phyloP scores from a whole-genome alignment of 2,888 invertebrate species.

The Spodoptera picta region DNA sequence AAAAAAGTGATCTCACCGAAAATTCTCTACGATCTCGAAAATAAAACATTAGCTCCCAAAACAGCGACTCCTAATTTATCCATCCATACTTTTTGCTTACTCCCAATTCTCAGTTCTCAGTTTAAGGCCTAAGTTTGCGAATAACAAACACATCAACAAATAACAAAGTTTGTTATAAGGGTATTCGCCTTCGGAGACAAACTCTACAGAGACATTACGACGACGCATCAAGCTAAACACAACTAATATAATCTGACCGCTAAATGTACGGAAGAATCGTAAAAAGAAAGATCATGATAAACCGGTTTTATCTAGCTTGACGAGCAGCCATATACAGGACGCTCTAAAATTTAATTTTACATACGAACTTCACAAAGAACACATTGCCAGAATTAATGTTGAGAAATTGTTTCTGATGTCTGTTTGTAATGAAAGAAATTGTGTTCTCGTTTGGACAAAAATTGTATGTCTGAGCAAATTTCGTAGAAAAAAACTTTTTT shows the following conservation, averaged over 20 bases:
- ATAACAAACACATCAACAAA: slow-evolving; percentile 47
- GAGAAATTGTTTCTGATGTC: slow-evolving; percentile 40
- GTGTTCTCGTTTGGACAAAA: slow-evolving; percentile 13
- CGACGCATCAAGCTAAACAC: too few relatives aligned
- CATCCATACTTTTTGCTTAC: slow-evolving; percentile 27
- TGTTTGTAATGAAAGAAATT: slow-evolving; percentile 22
- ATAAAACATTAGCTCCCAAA: not conserved
- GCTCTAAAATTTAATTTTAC: slow-evolving; percentile 46
- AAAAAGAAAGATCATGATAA: too few relatives aligned
- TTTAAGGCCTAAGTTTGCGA: slow-evolving; percentile 33
- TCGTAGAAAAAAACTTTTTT: too few relatives aligned
- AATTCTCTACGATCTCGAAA: not conserved
- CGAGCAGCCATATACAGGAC: not conserved
- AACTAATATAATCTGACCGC: too few relatives aligned
- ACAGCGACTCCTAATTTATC: slow-evolving; percentile 19
- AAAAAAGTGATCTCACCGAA: too few relatives aligned
- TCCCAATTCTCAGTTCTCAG: slow-evolving; percentile 30
- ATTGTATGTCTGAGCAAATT: not conserved
- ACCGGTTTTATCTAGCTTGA: too few relatives aligned
- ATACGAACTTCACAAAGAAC: slow-evolving; percentile 42
- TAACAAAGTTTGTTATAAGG: slow-evolving; percentile 51
- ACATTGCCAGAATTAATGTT: slow-evolving; percentile 48
- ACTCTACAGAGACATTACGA: slow-evolving; percentile 26
- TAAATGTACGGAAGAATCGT: too few relatives aligned
- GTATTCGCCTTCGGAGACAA: slow-evolving; percentile 48